phyloP scores from a whole-genome alignment of 2,113 vertebrate species.

The Cottus gobio region DNA sequence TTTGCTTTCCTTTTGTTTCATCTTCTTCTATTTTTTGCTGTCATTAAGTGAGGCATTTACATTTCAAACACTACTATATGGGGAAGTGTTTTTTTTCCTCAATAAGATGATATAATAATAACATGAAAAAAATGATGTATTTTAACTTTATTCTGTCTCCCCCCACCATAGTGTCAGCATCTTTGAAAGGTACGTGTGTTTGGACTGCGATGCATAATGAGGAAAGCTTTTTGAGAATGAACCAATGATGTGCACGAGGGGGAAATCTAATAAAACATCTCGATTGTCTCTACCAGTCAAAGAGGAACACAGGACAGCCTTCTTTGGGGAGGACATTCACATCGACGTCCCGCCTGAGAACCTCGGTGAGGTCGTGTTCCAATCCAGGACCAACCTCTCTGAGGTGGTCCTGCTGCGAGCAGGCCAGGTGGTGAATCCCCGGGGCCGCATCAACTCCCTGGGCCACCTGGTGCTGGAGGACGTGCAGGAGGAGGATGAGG shows the following conservation, averaged over 20 bases:
- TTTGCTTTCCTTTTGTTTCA: conserved; percentile 10
- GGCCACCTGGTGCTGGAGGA: conserved; percentile 78
- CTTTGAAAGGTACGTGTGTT: conserved; percentile 67
- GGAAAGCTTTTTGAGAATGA: background rate
- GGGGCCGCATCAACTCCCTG: conserved; percentile 47
- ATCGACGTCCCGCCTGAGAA: conserved; percentile 60
- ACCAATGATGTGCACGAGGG: background rate
- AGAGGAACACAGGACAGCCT: conserved; percentile 72
- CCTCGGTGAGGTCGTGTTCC: conserved; percentile 72
- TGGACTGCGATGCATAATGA: background rate
- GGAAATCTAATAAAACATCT: background rate
- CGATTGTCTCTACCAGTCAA: conserved; percentile 53
- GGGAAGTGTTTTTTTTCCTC: background rate
- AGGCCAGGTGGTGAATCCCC: conserved; percentile 31
- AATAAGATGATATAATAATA: conserved; percentile 25
- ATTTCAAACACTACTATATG: conserved; percentile 54
- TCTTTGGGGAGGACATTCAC: conserved; percentile 81
- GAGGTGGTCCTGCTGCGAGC: conserved; percentile 65
- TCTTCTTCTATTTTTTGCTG: conserved; percentile 40
- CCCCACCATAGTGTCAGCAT: conserved; percentile 61
- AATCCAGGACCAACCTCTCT: conserved; percentile 26
- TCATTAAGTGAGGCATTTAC: conserved; percentile 44
- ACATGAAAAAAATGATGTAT: background rate
- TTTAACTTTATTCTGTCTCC: conserved; percentile 9
- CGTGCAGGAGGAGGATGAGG: conserved; percentile 81